Conservation (phyloP, 2,888 invertebrate species). For the Epistrophella euchroma region DNA sequence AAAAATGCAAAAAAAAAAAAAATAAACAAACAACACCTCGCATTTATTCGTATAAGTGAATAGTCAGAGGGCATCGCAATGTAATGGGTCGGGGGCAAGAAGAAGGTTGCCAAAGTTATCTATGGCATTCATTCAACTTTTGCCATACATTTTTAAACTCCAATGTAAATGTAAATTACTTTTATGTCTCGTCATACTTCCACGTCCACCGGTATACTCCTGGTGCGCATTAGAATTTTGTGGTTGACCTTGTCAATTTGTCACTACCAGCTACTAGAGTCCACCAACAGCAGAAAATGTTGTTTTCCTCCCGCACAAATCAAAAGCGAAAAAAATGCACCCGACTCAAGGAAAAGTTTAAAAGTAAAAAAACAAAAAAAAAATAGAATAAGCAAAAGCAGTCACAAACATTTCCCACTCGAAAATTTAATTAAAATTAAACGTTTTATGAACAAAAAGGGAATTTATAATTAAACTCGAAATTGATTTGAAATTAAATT, state of each 20-base stretch:
- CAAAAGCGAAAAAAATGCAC: conserved; percentile 33
- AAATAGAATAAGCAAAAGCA: conserved; percentile 39
- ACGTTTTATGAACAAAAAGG: conserved; percentile 56
- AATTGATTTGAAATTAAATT: conserved; percentile 72
- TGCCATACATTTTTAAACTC: conserved; percentile 53
- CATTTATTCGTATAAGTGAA: conserved; percentile 17
- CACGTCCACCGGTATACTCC: conserved; percentile 2
- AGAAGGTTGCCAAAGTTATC: conserved; percentile 30
- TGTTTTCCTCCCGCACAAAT: conserved; percentile 40
- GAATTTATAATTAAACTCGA: conserved; percentile 75
- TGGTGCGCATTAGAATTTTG: conserved; percentile 58
- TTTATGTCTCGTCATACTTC: conserved; percentile 45
- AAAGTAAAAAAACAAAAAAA: conserved; percentile 26
- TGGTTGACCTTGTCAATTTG: conserved; percentile 75
- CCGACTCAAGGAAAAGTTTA: conserved; percentile 23
- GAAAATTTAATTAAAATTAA: conserved; percentile 75
- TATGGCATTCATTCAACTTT: conserved; percentile 52
- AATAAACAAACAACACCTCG: conserved; percentile 28
- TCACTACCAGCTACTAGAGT: conserved; percentile 67
- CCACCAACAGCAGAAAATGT: conserved; percentile 48
- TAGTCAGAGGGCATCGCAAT: background rate
- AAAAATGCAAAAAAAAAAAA: conserved; percentile 1
- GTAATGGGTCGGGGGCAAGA: background rate
- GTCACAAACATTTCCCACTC: conserved; percentile 75
- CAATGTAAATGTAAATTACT: conserved; percentile 73